Evolutionary conservation across 2,888 invertebrate species (phyloP), one percentile per base, ranked within the genome.

Genomic region (Orthosia gothica): DNA sequence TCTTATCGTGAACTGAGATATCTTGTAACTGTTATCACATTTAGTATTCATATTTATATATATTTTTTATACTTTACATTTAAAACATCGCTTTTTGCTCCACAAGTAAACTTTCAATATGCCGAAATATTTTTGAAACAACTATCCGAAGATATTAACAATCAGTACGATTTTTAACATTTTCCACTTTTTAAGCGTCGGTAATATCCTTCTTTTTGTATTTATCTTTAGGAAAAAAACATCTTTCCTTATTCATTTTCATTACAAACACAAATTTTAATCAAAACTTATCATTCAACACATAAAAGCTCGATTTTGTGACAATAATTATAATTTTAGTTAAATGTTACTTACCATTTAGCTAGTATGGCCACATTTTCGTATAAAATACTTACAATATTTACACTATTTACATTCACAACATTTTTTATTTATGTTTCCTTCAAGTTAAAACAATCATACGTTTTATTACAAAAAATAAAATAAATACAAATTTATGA

Each of bases 291-390:
- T 82, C 72, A 81, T 85, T 76, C 45, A 68, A 89, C 89, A 90
- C 88, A 86, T 88, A 89, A 92, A 93, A 93, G 92, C 93, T 93
- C 93, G 90, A 89, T 89, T 89, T 86, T 89, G 88, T 89, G 88
- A 88, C 85, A 73, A 84, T 86, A 83, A 84, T 90, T 85, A 83
- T 86, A 83, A 79, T 71, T 84, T 85, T 87, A 81, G 84, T 88
- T 87, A 88, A 81, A 87, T 79, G 79, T 86, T 66, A 81, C 81
- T 82, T 82, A 84, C 81, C 84, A 80, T 69, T 76, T 82, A 86
- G 85, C 90, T 92, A 91, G 87, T 93, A 93, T 94, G 94, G 94
- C 94, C 94, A 94, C 93, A 40, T 85, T 76, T 88, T 92, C 89
- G 89, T 93, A 90, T 90, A 91, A 90, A 89, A 89, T 91, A 90